A percentile compares a stretch with the other conserved stretches of the same genome.
These are phyloP conservation scores for Cheumatopsyche charites DNA, from an alignment of 1,140 invertebrate genomes.

Conservation along the genomic window DNA sequence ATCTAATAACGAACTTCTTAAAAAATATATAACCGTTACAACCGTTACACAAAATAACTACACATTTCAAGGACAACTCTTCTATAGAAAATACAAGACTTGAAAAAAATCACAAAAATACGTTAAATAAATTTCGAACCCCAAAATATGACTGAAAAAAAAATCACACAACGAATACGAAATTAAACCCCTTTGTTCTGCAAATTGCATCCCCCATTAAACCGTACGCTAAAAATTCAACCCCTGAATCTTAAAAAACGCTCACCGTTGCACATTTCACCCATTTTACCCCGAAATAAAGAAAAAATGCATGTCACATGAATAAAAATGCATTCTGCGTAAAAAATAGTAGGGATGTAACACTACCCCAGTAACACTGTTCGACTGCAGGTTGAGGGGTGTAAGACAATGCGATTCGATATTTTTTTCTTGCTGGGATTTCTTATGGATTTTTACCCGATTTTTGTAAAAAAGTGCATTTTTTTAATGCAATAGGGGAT, in stretches of 20 bases:
- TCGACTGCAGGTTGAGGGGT: constrained; percentile 45
- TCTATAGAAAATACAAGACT: constrained; percentile 26
- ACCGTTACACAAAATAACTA: not conserved
- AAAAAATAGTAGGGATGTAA: constrained; percentile 44
- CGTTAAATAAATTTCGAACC: constrained; percentile 32
- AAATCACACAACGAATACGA: constrained; percentile 22
- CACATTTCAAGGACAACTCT: not conserved
- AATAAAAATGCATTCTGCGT: constrained; percentile 36
- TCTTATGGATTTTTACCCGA: constrained; percentile 45
- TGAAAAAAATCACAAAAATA: constrained; percentile 33
- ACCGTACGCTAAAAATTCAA: constrained; percentile 1
- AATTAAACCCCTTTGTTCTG: constrained; percentile 49
- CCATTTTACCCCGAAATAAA: constrained; percentile 45
- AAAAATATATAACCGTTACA: constrained; percentile 15
- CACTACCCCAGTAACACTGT: constrained; percentile 48
- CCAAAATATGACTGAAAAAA: not conserved
- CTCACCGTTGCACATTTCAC: constrained; percentile 40
- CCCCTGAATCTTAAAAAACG: constrained; percentile 40
- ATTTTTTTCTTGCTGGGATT: constrained; percentile 47
- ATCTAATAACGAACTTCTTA: constrained; percentile 12
- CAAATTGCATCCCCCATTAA: constrained; percentile 45
- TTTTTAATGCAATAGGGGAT: not conserved
- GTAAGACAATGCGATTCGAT: constrained; percentile 44
- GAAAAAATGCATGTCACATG: constrained; percentile 45
- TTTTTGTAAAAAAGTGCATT: constrained; percentile 38